Evolutionary conservation across 1,140 invertebrate species (phyloP).

Genomic region (Oncopodura yosiiana): DNA sequence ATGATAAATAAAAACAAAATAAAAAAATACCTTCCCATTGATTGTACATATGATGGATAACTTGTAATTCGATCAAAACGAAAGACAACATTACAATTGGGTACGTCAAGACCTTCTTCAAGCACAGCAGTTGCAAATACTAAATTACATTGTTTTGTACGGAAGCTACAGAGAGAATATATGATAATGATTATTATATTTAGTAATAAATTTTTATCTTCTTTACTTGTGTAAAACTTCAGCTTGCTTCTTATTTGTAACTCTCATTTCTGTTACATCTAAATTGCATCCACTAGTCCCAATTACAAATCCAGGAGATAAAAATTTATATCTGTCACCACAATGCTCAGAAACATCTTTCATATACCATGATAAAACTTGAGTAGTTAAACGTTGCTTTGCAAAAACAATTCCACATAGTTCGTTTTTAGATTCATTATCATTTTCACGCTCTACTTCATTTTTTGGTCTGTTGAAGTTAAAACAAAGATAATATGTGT

Average conservation of each 20-base stretch:
- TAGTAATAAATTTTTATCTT: too few species aligned
- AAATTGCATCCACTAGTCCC: too few species aligned
- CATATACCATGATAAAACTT: slow-evolving; percentile 63
- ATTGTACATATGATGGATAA: slow-evolving; percentile 73
- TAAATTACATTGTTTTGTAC: slow-evolving; percentile 56
- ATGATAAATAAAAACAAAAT: too few species aligned
- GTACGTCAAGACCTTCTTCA: slow-evolving; percentile 77
- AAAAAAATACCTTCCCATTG: slow-evolving; percentile 54
- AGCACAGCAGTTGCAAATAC: slow-evolving; percentile 69
- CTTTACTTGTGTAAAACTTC: slow-evolving; percentile 43
- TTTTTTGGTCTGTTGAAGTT: slow-evolving; percentile 17
- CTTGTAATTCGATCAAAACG: slow-evolving; percentile 54
- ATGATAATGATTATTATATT: too few species aligned
- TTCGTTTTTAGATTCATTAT: too few species aligned
- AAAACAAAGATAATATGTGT: too few species aligned
- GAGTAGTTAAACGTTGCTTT: slow-evolving; percentile 61
- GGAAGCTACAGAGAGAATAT: slow-evolving; percentile 47
- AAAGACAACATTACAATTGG: slow-evolving; percentile 59
- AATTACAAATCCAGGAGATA: too few species aligned
- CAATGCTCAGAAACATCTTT: too few species aligned
- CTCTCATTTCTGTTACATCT: too few species aligned
- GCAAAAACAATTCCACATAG: slow-evolving; percentile 74
- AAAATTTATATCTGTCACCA: too few species aligned
- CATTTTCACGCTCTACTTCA: slow-evolving; percentile 22
- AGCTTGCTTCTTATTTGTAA: slow-evolving; percentile 48